Base-by-base conservation (phyloP, 1,140 invertebrate genomes). In the Habropoda laboriosa region DNA sequence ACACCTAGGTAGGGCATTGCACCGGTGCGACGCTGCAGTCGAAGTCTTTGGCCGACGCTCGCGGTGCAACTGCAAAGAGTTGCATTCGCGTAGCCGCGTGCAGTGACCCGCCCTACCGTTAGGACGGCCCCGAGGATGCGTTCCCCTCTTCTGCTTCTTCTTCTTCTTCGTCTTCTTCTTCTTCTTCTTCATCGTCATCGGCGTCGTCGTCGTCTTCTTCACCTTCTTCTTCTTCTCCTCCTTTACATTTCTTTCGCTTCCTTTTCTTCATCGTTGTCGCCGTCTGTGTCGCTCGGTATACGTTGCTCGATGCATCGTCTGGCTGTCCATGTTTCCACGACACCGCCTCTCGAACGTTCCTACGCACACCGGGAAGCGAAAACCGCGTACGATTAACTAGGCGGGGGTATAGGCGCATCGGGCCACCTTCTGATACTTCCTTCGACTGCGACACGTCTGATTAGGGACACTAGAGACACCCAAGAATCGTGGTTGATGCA, bases 41-140 rank as follows among this genome's bases (percentile, higher is more conserved):
- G 75, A 87, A 83, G 85, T 79, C 87, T 85, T 82, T 83, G 81
- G 61, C 79, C 84, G 79, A 57, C 71, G 86, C 73, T 80, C 80
- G 72, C 83, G 66, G 80, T 81, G 82, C 82, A 86, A 86, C 86
- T 86, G 87, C 87, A 85, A 88, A 86, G 87, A 89, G 89, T 89
- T 90, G 88, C 90, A 86, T 80, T 92, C 89, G 89, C 89, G 84
- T 87, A 89, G 83, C 88, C 91, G 92, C 91, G 92, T 93, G 90
- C 92, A 93, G 92, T 93, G 92, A 93, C 92, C 92, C 92, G 92
- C 92, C 92, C 92, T 93, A 93, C 92, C 92, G 92, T 93, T 93
- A 93, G 92, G 91, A 93, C 92, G 92, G 92, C 92, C 92, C 92
- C 92, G 92, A 92, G 89, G 91, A 91, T 91, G 88, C 88, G 79